Conservation (phyloP, 2,797 vertebrate species). For the Pangasius djambal region DNA sequence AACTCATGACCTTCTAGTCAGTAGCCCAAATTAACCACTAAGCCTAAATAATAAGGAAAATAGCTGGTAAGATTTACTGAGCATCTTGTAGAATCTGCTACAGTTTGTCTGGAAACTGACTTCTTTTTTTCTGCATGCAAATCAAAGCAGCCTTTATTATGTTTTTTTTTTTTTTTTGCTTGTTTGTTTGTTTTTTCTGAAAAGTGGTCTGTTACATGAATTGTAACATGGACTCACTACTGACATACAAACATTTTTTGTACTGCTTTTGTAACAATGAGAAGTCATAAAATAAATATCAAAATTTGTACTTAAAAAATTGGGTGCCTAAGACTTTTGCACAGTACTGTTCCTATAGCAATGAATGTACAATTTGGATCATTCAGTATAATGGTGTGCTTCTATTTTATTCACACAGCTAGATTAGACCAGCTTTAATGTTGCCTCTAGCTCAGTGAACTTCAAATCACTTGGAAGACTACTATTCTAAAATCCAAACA, state of each 20-base stretch:
- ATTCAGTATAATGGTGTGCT: not conserved
- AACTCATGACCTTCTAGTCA: no score
- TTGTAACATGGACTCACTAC: not conserved
- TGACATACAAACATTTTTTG: not conserved
- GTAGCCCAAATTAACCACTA: no score
- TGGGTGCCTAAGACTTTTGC: not conserved
- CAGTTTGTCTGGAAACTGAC: no score
- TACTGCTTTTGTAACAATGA: not conserved
- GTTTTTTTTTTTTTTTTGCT: no score
- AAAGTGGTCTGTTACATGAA: not conserved
- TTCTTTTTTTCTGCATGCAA: no score
- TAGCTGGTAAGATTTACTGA: not conserved
- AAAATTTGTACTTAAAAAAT: not conserved
- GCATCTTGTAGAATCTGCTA: not conserved
- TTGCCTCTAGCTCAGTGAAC: not conserved
- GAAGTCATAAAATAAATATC: not conserved
- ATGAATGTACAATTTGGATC: not conserved
- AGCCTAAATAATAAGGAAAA: not conserved
- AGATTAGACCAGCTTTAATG: not conserved
- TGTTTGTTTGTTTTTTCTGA: not conserved
- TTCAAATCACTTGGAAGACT: not conserved
- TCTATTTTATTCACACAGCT: not conserved
- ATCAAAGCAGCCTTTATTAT: no score
- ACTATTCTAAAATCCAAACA: conserved; percentile 2
- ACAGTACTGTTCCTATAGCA: not conserved